Conservation (phyloP, 2,888 invertebrate species). For the Brachyopa scutellaris region DNA sequence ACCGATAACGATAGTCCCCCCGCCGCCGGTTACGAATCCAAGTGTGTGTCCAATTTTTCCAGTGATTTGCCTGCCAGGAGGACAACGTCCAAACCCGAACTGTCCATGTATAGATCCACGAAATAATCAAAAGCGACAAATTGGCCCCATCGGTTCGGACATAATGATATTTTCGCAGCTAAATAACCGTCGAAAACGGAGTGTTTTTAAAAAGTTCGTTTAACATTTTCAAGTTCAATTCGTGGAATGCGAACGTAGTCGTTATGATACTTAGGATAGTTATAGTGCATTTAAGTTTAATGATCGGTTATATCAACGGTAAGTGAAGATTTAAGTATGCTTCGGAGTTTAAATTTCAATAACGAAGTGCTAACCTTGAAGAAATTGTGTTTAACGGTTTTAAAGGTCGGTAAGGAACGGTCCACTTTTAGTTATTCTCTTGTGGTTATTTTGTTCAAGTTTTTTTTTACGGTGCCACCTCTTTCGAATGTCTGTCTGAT, state of each 20-base stretch:
- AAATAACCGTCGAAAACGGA: constrained; percentile 74
- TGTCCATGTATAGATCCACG: constrained; percentile 81
- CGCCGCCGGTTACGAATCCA: constrained; percentile 32
- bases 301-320: constrained; percentile 1
- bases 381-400: too few relatives aligned
- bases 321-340: too few relatives aligned
- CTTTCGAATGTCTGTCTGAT: too few relatives aligned
- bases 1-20: constrained; percentile 58
- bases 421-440: too few relatives aligned
- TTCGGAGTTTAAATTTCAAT: neutral
- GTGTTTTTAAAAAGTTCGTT: constrained; percentile 66
- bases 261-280: constrained; percentile 14
- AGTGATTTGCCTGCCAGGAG: constrained; percentile 77
- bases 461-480: too few relatives aligned
- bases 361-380: neutral
- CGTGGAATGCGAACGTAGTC: too few relatives aligned
- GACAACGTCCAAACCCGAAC: constrained; percentile 77
- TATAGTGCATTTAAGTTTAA: constrained; percentile 17
- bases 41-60: constrained; percentile 76
- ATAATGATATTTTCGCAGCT: constrained; percentile 77
- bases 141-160: constrained; percentile 74
- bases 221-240: too few relatives aligned
- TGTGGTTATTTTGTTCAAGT: too few relatives aligned
- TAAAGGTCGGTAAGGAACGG: too few relatives aligned
- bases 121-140: constrained; percentile 57